Evolutionary conservation across 1,140 invertebrate genomes (phyloP).

Genomic region (Brachionus rubens): DNA sequence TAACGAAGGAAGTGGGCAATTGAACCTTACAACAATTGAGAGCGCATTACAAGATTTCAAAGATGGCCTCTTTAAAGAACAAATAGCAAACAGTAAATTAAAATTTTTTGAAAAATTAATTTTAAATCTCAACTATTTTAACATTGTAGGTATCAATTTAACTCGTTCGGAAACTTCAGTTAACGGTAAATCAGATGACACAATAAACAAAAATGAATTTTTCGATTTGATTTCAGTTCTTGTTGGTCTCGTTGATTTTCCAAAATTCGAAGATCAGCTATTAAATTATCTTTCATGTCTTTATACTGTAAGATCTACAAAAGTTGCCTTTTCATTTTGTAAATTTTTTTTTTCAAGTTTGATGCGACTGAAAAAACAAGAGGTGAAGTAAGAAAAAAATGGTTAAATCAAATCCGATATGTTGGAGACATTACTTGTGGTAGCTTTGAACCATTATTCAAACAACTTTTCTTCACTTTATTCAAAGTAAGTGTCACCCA

Average conservation of each 20-base stretch:
- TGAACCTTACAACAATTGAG: neutral
- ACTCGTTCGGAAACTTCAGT: neutral
- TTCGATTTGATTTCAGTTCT: constrained; percentile 18
- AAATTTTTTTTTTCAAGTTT: constrained; percentile 50
- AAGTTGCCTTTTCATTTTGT: neutral
- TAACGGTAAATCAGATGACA: constrained; percentile 4
- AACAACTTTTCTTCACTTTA: constrained; percentile 56
- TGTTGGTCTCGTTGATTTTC: constrained; percentile 32
- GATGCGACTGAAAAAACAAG: constrained; percentile 57
- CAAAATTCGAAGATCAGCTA: constrained; percentile 37
- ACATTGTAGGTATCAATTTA: constrained; percentile 19
- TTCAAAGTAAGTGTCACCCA: constrained; percentile 54
- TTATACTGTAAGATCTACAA: neutral
- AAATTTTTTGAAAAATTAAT: neutral
- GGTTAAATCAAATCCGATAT: constrained; percentile 56
- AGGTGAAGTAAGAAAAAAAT: constrained; percentile 60
- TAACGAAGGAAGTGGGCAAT: constrained; percentile 43
- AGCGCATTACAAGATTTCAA: constrained; percentile 14
- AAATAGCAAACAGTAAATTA: constrained; percentile 7
- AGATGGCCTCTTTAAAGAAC: constrained; percentile 24
- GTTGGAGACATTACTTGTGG: constrained; percentile 55
- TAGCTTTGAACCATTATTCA: constrained; percentile 58
- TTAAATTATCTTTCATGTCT: constrained; percentile 28
- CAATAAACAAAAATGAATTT: constrained; percentile 13
- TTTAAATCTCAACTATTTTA: neutral